A percentile compares a stretch with the other conserved stretches of the same genome.
phyloP scores from a whole-genome alignment of 2,888 invertebrate species.

The Ceratothoa steindachneri region DNA sequence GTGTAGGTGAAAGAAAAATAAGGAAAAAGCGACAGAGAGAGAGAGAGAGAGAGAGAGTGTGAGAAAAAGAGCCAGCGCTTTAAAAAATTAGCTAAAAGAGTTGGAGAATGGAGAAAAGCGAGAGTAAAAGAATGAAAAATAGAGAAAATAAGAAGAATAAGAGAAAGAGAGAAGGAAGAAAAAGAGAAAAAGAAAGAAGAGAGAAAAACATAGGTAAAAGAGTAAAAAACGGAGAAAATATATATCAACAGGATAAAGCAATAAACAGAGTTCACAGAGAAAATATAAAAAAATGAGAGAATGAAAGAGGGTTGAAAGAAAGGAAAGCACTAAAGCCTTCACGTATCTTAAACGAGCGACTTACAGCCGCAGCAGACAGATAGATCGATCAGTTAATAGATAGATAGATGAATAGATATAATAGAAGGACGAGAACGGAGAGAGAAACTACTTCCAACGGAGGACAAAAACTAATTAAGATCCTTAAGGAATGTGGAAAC shows the following conservation, averaged over 20 bases:
- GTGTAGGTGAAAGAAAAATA: background rate
- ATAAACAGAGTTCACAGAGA: background rate
- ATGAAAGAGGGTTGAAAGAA: background rate
- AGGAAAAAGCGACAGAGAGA: background rate
- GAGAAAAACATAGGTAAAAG: background rate
- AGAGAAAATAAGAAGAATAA: background rate
- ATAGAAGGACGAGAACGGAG: background rate
- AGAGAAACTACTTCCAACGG: conserved; percentile 2
- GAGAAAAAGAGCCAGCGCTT: background rate
- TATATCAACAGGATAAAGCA: background rate
- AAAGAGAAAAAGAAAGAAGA: background rate
- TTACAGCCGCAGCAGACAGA: too few relatives aligned
- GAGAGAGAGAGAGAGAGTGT: background rate
- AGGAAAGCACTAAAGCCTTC: too few relatives aligned
- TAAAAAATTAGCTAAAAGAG: background rate
- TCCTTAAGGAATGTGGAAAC: conserved; percentile 7
- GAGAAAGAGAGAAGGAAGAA: background rate
- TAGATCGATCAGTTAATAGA: background rate
- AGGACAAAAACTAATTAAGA: conserved; percentile 13
- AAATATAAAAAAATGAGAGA: background rate
- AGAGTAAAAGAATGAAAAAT: background rate
- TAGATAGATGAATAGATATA: background rate
- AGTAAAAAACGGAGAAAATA: background rate
- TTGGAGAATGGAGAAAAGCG: background rate
- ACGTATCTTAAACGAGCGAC: too few relatives aligned